Percentiles rank a stretch among this genome's conserved stretches.
phyloP scores from a whole-genome alignment of 2,797 vertebrate species.

The Chromis chromis region DNA sequence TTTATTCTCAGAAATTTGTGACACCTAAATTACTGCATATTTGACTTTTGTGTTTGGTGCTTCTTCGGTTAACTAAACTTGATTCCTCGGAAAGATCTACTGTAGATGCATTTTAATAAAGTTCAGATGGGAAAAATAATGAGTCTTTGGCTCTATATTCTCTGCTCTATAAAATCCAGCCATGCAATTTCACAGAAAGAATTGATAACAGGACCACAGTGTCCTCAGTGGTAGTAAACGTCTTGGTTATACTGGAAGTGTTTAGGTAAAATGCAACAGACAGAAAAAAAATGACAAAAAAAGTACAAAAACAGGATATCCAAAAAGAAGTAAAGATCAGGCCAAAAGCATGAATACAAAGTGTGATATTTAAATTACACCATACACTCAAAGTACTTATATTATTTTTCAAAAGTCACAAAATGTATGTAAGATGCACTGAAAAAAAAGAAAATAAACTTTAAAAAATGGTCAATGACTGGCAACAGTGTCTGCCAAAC shows the following conservation, averaged over 20 bases:
- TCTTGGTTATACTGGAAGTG: constrained; percentile 6
- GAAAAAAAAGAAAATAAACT: no score
- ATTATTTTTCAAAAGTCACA: no score
- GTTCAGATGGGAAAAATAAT: constrained; percentile 23
- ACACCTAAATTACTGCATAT: not conserved
- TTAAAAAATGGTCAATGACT: no score
- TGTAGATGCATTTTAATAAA: constrained; percentile 9
- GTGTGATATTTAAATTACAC: no score
- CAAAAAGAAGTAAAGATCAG: not conserved
- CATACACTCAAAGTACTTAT: no score
- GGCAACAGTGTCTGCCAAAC: no score
- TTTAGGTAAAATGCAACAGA: constrained; percentile 14
- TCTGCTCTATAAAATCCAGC: constrained; percentile 28
- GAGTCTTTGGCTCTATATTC: constrained; percentile 16
- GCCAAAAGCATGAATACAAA: not conserved
- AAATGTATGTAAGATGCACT: no score
- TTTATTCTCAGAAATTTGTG: not conserved
- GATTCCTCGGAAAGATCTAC: constrained; percentile 12
- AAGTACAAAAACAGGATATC: not conserved
- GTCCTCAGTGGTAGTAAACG: constrained; percentile 2
- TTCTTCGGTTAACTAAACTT: constrained; percentile 1
- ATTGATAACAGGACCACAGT: constrained; percentile 1
- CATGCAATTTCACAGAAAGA: constrained; percentile 19
- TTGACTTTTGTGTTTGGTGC: constrained; percentile 7
- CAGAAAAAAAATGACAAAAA: not conserved